A percentile compares a stretch with the other conserved stretches of the same genome.
phyloP scores from a whole-genome alignment of 2,113 vertebrate genomes.

The Sardina pilchardus region DNA sequence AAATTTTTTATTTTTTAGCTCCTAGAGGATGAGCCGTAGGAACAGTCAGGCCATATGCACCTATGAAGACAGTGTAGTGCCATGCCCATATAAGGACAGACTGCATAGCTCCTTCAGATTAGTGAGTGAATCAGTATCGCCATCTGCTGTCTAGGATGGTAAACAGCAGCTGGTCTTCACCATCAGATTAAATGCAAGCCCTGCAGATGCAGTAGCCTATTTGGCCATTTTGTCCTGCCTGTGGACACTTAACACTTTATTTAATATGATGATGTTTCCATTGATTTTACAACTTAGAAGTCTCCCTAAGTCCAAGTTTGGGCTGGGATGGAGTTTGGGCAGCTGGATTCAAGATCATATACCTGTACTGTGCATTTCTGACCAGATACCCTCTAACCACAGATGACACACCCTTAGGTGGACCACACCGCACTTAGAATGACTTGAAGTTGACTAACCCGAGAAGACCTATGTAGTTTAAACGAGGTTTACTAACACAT shows the following conservation, averaged over 20 bases:
- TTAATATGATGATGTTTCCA: constrained; percentile 6
- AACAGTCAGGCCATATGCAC: neutral
- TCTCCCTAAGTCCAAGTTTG: constrained; percentile 21
- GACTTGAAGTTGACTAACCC: constrained; percentile 30
- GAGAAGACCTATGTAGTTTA: constrained; percentile 7
- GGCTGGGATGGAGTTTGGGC: constrained; percentile 34
- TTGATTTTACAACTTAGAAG: neutral
- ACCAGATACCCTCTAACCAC: constrained; percentile 7
- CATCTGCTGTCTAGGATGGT: constrained; percentile 19
- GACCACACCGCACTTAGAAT: constrained; percentile 28
- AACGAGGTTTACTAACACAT: constrained; percentile 32
- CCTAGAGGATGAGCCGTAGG: neutral
- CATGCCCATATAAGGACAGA: constrained; percentile 18
- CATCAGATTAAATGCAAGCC: neutral
- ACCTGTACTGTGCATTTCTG: constrained; percentile 66
- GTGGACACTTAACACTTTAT: constrained; percentile 11
- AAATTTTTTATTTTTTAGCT: neutral
- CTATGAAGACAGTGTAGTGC: neutral
- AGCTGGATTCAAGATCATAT: constrained; percentile 83
- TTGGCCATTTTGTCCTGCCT: neutral
- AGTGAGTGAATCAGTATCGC: neutral
- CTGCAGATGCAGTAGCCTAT: constrained; percentile 4
- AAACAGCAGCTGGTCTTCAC: neutral
- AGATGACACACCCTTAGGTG: constrained; percentile 13
- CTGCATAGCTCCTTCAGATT: constrained; percentile 13